A percentile compares a stretch with the other conserved stretches of the same genome.
phyloP scores from a whole-genome alignment of 2,888 invertebrate genomes.

The Hemistola chrysoprasaria region DNA sequence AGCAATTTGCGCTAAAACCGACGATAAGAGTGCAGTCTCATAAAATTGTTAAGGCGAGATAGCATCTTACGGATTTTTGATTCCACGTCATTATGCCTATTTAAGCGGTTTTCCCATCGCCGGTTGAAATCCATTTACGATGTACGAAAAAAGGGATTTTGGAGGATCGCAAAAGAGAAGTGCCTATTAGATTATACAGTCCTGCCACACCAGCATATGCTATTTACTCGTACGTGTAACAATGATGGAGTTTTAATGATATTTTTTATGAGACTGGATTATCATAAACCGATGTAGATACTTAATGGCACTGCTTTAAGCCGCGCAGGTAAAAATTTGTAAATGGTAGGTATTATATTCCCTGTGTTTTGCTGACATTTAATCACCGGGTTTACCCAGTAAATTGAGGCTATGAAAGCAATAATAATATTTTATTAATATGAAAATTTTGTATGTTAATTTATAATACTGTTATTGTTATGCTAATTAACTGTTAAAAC shows the following conservation, averaged over 20 bases:
- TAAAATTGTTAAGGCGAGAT: slow-evolving; percentile 48
- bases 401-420: no score
- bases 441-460: background rate
- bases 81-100: slow-evolving; percentile 43
- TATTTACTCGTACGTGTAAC: slow-evolving; percentile 42
- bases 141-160: slow-evolving; percentile 57
- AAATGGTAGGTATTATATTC: no score
- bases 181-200: slow-evolving; percentile 50
- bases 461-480: background rate
- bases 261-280: slow-evolving; percentile 42
- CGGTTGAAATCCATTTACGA: slow-evolving; percentile 57
- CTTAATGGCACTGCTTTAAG: slow-evolving; percentile 32
- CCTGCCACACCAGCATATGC: slow-evolving; percentile 47
- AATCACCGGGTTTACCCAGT: no score
- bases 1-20: slow-evolving; percentile 52
- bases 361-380: background rate
- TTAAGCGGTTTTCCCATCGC: slow-evolving; percentile 49
- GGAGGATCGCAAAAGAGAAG: slow-evolving; percentile 47
- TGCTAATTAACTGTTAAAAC: no score
- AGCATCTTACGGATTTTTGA: slow-evolving; percentile 52
- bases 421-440: no score
- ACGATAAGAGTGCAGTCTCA: slow-evolving; percentile 50
- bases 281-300: slow-evolving; percentile 27
- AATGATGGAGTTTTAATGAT: slow-evolving; percentile 53
- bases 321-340: slow-evolving; percentile 19